Conservation (phyloP, 1,140 invertebrate genomes). For the Drosophila lacertosa region DNA sequence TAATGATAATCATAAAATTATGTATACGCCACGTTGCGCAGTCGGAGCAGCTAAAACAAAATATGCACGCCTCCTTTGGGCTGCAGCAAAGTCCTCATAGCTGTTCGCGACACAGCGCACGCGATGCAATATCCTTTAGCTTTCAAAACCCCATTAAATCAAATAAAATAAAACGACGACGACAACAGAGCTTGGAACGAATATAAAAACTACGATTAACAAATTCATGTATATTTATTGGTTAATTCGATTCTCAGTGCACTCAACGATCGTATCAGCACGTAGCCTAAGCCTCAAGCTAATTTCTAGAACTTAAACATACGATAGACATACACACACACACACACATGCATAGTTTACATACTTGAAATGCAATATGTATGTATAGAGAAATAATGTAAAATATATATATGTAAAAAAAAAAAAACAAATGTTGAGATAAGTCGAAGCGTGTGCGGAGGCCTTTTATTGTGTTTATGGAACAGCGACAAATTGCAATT, state of each 20-base stretch:
- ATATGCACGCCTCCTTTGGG: slow-evolving; percentile 25
- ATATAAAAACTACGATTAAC: slow-evolving; percentile 46
- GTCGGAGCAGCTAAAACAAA: slow-evolving; percentile 51
- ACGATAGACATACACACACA: background rate
- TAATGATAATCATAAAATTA: slow-evolving; percentile 9
- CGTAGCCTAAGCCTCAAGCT: background rate
- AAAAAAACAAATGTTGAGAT: background rate
- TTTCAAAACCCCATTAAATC: too few relatives aligned
- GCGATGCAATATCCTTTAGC: slow-evolving; percentile 38
- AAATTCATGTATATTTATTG: slow-evolving; percentile 24
- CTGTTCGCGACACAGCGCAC: slow-evolving; percentile 45
- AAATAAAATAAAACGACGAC: slow-evolving; percentile 48
- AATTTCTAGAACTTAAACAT: slow-evolving; percentile 3
- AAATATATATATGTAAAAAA: slow-evolving; percentile 3
- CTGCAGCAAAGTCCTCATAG: slow-evolving; percentile 57
- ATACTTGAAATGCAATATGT: background rate
- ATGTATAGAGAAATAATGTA: background rate
- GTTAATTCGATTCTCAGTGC: slow-evolving; percentile 10
- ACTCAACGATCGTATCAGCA: background rate
- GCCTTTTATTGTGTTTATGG: slow-evolving; percentile 24
- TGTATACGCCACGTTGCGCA: slow-evolving; percentile 51
- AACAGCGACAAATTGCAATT: slow-evolving; percentile 28
- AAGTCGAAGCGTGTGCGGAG: background rate
- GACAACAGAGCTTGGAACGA: slow-evolving; percentile 50
- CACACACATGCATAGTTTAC: background rate